Percentiles rank a stretch among this genome's conserved stretches.
Evolutionary conservation across 2,113 vertebrate genomes (phyloP).

Genomic region (Prolemur simus): DNA sequence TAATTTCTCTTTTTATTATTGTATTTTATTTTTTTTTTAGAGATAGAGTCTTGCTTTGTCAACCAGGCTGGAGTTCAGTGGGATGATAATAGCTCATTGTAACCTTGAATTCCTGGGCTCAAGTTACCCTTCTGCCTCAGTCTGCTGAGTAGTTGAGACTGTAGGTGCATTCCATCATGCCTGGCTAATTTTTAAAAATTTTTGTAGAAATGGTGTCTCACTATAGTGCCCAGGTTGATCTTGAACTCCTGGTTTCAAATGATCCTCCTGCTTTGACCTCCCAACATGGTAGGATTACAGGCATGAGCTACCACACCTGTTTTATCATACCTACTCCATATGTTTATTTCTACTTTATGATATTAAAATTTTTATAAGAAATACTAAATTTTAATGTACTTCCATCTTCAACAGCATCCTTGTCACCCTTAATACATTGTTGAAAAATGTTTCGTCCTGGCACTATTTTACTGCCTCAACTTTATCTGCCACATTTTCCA

Average conservation of each 20-base stretch:
- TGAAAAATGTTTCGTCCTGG: not conserved
- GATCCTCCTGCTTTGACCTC: too few species aligned
- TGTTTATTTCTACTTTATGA: conserved; percentile 2
- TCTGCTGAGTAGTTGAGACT: too few species aligned
- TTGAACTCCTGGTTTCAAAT: too few species aligned
- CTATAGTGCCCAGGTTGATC: too few species aligned
- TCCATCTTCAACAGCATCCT: not conserved
- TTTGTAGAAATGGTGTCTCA: too few species aligned
- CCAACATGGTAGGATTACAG: too few species aligned
- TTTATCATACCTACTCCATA: not conserved
- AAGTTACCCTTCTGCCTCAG: not conserved
- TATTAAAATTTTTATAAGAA: not conserved
- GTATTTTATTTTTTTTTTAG: too few species aligned
- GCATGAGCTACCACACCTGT: not conserved
- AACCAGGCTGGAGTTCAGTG: not conserved
- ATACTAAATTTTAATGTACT: not conserved
- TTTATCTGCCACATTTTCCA: not conserved
- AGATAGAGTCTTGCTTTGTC: not conserved
- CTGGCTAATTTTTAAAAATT: too few species aligned
- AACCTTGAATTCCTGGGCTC: not conserved
- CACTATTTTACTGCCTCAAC: not conserved
- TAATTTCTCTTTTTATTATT: not conserved
- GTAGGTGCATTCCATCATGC: too few species aligned
- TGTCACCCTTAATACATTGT: not conserved
- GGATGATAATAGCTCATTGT: not conserved